Evolutionary conservation across 2,113 vertebrate genomes (phyloP), one percentile per base, ranked within the genome.

Genomic region (Puma concolor): DNA sequence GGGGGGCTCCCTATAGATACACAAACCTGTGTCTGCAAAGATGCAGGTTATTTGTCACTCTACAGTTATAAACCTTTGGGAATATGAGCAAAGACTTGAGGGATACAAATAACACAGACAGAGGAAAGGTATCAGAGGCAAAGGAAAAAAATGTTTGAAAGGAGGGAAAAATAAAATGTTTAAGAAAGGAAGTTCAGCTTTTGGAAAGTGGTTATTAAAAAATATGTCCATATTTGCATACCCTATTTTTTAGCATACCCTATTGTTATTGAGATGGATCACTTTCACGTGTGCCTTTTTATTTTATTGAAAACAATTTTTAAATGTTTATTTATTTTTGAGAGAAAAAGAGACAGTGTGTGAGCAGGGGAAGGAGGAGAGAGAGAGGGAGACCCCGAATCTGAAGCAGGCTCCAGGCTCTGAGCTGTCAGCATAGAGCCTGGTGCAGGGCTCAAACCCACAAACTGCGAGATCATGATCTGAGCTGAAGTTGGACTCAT

Each of bases 1-100:
- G 6, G 44, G 54, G 29, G 29, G 2, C 71, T 96, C 66, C 86
- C 90, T 77, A 36, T 57, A 94, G 69, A 60, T 72, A 66, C 16
- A 50, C 86, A 87, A 71, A 69, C 9, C 83, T 87, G 16, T 72
- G 69, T 95, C 60, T 90, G 19, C 63, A 54, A 80, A 93, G 57
- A 48, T 92, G 23, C 33, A 67, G 21, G 77, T 86, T 33, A 92
- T 95, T 95, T 94, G 77, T 82, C 60, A 79, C 50, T 95, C 41
- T 14, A 79, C 1, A 6, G 1, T 93, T 79, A 60, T 52, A 92
- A 92, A 54, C 60, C 36, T 77, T 74, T 89, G 74, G 50, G 44
- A 95, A 77, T 76, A 80, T 16, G n/a, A 38, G 36, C 31, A 92
- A 71, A 72, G 12, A 76, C 79, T 80, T 63, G 50, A 89, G 54